Percentiles rank a stretch among this genome's conserved stretches.
Evolutionary conservation across 2,797 vertebrate species (phyloP).

Genomic region (Coendou prehensilis): DNA sequence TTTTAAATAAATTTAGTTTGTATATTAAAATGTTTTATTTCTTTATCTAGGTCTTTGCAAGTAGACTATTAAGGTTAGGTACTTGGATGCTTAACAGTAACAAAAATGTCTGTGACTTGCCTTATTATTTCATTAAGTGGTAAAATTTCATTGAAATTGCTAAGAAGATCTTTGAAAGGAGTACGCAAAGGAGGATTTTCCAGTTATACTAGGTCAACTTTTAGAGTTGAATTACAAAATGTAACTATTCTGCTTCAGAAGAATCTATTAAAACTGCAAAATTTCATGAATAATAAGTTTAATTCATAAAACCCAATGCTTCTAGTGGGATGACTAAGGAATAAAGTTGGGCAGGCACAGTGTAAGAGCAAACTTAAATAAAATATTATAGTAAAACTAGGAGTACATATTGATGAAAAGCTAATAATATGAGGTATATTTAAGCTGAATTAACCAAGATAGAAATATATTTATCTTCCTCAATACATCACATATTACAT

Average conservation of each 20-base stretch:
- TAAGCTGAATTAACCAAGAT: constrained; percentile 73
- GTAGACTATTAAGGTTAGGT: neutral
- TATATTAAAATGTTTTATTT: constrained; percentile 29
- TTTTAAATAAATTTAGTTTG: constrained; percentile 14
- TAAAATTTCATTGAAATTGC: constrained; percentile 49
- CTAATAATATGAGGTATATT: constrained; percentile 76
- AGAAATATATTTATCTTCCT: constrained; percentile 70
- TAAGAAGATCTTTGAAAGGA: constrained; percentile 45
- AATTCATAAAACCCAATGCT: constrained; percentile 82
- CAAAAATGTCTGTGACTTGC: constrained; percentile 8
- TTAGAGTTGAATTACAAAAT: constrained; percentile 35
- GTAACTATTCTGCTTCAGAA: neutral
- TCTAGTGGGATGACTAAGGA: constrained; percentile 66
- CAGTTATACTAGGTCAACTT: neutral
- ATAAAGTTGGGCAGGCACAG: constrained; percentile 65
- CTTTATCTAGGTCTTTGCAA: neutral
- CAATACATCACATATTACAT: neutral
- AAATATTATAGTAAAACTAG: constrained; percentile 78
- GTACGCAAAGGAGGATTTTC: neutral
- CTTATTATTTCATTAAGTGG: neutral
- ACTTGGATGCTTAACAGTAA: neutral
- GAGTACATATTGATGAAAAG: constrained; percentile 77
- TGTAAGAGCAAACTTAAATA: constrained; percentile 68
- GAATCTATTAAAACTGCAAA: constrained; percentile 63
- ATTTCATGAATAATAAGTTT: constrained; percentile 72